Evolutionary conservation across 2,113 vertebrate species (phyloP).

Genomic region (Macaca fascicularis): T2T-MFA8v1.1 NC_088386.1:76001501-76002000

Average conservation of each 20-base stretch:
- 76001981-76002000: constrained; percentile 53
- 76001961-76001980: constrained; percentile 25
- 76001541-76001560: constrained; percentile 22
- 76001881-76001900: constrained; percentile 18
- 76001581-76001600: neutral
- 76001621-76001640: neutral
- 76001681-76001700: constrained; percentile 11
- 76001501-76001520: neutral
- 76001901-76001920: neutral
- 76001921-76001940: constrained; percentile 17
- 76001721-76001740: neutral
- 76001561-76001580: neutral
- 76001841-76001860: neutral
- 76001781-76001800: neutral
- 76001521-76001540: neutral
- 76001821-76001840: constrained; percentile 23
- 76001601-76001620: neutral
- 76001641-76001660: neutral
- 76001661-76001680: neutral
- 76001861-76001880: neutral
- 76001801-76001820: neutral
- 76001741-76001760: neutral
- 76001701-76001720: neutral
- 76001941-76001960: constrained; percentile 37
- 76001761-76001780: neutral